Evolutionary conservation across 1,140 invertebrate genomes (phyloP).

Genomic region (Coelopa frigida): DNA sequence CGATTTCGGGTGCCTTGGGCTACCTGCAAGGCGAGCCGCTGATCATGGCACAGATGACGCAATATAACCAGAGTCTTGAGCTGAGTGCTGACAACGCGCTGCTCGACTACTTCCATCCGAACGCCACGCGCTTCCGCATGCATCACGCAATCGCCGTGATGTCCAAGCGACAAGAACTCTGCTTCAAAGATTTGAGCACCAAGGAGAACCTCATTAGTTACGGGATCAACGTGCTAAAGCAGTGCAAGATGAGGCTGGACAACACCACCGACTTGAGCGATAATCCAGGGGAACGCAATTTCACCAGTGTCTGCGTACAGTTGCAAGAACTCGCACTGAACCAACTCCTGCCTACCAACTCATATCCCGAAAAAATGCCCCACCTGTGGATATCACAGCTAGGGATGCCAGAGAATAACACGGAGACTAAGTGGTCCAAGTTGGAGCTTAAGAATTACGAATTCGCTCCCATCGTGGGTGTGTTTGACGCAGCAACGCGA

Average conservation of each 20-base stretch:
- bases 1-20: conserved; percentile 31
- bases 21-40: conserved; percentile 28
- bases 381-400: conserved; percentile 26
- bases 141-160: conserved; percentile 23
- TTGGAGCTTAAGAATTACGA: conserved; percentile 18
- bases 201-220: conserved; percentile 16
- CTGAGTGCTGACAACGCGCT: not conserved
- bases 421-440: conserved; percentile 26
- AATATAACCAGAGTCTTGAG: conserved; percentile 16
- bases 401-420: conserved; percentile 24
- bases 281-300: conserved; percentile 18
- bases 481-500: conserved; percentile 17
- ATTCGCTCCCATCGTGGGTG: conserved; percentile 17
- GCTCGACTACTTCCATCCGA: conserved; percentile 21
- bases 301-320: conserved; percentile 24
- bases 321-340: conserved; percentile 24
- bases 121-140: conserved; percentile 2
- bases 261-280: conserved; percentile 3
- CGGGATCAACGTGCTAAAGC: conserved; percentile 22
- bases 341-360: too few relatives aligned
- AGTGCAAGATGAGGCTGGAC: conserved; percentile 21
- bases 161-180: conserved; percentile 8
- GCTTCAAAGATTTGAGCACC: conserved; percentile 6
- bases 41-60: conserved; percentile 17
- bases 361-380: conserved; percentile 13